Evolutionary conservation across 2,113 vertebrate species (phyloP).

Genomic region (Pelmatolapia mariae): DNA sequence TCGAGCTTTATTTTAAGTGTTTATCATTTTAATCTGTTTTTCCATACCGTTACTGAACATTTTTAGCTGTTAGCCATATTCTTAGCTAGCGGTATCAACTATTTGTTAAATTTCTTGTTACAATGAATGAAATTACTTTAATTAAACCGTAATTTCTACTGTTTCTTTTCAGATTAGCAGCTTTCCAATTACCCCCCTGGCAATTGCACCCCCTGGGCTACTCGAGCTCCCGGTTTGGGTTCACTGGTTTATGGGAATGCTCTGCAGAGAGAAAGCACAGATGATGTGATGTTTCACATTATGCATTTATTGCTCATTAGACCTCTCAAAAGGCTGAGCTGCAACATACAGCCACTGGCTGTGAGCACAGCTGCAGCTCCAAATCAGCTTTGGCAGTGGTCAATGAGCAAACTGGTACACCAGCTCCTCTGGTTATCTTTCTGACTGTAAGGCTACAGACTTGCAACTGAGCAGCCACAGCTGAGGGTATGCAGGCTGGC

Average conservation of each 20-base stretch:
- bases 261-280: not conserved
- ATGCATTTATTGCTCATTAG: not conserved
- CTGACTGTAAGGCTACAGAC: not conserved
- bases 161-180: not conserved
- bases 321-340: not conserved
- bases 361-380: not conserved
- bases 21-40: not conserved
- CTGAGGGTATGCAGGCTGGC: not conserved
- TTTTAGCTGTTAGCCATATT: rapidly evolving
- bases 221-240: not conserved
- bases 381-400: not conserved
- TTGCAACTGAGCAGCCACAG: not conserved
- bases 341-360: not conserved
- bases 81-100: not conserved
- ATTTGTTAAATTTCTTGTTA: not conserved
- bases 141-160: not conserved
- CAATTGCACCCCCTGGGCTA: no score
- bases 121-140: not conserved
- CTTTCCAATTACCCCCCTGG: not conserved
- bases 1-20: rapidly evolving
- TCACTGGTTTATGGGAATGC: not conserved
- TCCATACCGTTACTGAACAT: not conserved
- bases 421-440: not conserved
- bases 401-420: not conserved
- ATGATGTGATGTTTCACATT: not conserved